These are phyloP conservation scores for Caenorhabditis tropicalis DNA, from an alignment of 1,140 invertebrate species.

Conservation along the genomic window DNA sequence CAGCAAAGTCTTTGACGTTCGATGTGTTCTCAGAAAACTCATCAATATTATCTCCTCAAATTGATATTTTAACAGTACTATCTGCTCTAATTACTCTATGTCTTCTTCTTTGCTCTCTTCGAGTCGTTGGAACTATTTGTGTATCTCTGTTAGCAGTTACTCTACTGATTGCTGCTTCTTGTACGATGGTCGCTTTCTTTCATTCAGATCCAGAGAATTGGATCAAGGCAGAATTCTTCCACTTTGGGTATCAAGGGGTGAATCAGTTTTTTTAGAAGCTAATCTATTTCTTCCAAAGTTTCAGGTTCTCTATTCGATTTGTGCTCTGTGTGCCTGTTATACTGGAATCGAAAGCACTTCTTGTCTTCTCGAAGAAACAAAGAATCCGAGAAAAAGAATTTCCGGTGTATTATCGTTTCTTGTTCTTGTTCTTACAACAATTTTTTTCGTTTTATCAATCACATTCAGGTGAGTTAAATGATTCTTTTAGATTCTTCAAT, in stretches of 20 bases:
- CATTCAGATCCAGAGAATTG: conserved; percentile 60
- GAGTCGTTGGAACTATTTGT: conserved; percentile 53
- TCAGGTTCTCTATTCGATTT: conserved; percentile 37
- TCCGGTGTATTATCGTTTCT: conserved; percentile 44
- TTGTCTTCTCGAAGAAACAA: conserved; percentile 47
- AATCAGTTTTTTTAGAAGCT: background rate
- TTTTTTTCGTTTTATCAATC: conserved; percentile 6
- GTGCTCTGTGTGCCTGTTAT: conserved; percentile 31
- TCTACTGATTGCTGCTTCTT: conserved; percentile 51
- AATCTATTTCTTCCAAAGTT: background rate
- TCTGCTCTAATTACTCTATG: conserved; percentile 52
- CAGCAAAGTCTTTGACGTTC: conserved; percentile 30
- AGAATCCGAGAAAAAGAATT: conserved; percentile 47
- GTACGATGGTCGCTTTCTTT: conserved; percentile 58
- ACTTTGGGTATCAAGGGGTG: conserved; percentile 50
- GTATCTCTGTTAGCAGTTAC: conserved; percentile 55
- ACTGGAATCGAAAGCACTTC: conserved; percentile 50
- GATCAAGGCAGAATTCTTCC: conserved; percentile 60
- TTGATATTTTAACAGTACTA: conserved; percentile 49
- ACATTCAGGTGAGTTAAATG: background rate
- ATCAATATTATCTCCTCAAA: conserved; percentile 47
- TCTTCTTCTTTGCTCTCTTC: conserved; percentile 36
- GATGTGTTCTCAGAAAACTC: conserved; percentile 35
- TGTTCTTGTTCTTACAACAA: background rate
- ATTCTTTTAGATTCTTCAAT: background rate